These are phyloP conservation scores for Cybosia mesomella DNA, from an alignment of 2,888 invertebrate genomes.

Conservation along the genomic window DNA sequence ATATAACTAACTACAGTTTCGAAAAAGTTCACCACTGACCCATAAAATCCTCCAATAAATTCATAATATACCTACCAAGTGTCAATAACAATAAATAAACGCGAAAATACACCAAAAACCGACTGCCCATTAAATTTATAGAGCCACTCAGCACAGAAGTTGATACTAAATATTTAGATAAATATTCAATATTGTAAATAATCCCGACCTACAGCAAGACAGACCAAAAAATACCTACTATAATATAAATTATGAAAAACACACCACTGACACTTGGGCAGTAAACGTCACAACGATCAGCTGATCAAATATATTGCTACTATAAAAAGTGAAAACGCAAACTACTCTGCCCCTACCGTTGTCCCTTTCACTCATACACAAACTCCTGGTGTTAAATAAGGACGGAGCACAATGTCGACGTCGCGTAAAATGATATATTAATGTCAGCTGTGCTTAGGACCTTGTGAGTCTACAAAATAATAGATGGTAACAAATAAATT, in stretches of 20 bases:
- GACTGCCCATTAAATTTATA: conserved; percentile 58
- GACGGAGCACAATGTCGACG: conserved; percentile 69
- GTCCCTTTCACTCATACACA: conserved; percentile 63
- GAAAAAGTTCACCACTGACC: conserved; percentile 10
- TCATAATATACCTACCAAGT: conserved; percentile 50
- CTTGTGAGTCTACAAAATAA: conserved; percentile 87
- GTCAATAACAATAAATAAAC: conserved; percentile 60
- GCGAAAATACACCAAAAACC: conserved; percentile 58
- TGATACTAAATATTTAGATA: conserved; percentile 65
- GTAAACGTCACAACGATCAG: conserved; percentile 86
- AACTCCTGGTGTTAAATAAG: conserved; percentile 53
- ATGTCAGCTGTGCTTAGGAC: conserved; percentile 87
- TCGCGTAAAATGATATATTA: conserved; percentile 87
- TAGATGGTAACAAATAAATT: conserved; percentile 87
- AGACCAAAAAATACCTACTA: conserved; percentile 74
- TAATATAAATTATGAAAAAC: conserved; percentile 86
- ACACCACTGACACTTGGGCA: conserved; percentile 79
- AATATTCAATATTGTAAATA: conserved; percentile 81
- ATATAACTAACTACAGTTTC: conserved; percentile 1
- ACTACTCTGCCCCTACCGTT: conserved; percentile 72
- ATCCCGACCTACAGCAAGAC: conserved; percentile 81
- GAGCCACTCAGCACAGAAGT: conserved; percentile 46
- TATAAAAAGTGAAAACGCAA: conserved; percentile 87
- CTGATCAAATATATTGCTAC: conserved; percentile 87
- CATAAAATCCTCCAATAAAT: conserved; percentile 47